Evolutionary conservation across 2,797 vertebrate genomes (phyloP).

Genomic region (Nyctalus aviator): DNA sequence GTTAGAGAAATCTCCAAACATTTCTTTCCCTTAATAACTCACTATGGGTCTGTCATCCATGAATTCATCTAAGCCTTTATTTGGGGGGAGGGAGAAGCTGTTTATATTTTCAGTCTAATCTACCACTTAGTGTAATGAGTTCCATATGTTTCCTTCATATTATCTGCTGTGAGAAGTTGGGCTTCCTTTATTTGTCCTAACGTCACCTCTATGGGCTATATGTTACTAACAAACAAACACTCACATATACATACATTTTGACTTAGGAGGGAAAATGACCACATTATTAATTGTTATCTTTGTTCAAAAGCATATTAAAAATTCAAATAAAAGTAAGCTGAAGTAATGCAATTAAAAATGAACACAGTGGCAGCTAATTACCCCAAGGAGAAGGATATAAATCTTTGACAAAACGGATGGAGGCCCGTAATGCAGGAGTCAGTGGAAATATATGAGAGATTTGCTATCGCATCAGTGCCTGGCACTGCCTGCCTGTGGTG

Average conservation of each 20-base stretch:
- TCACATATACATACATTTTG: background rate
- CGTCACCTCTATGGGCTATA: slow-evolving; percentile 65
- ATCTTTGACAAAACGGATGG: slow-evolving; percentile 55
- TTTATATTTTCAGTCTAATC: slow-evolving; percentile 78
- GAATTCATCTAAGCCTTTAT: slow-evolving; percentile 73
- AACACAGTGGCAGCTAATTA: slow-evolving; percentile 64
- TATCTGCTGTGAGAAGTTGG: slow-evolving; percentile 75
- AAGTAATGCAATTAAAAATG: slow-evolving; percentile 56
- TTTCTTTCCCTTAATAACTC: slow-evolving; percentile 62
- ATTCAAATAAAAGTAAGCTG: slow-evolving; percentile 80
- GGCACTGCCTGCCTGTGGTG: slow-evolving; percentile 45
- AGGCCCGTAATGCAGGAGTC: background rate
- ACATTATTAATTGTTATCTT: slow-evolving; percentile 64
- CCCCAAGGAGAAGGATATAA: slow-evolving; percentile 64
- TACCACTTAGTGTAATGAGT: slow-evolving; percentile 70
- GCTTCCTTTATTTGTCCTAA: slow-evolving; percentile 77
- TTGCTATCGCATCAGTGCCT: slow-evolving; percentile 5
- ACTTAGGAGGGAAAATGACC: slow-evolving; percentile 65
- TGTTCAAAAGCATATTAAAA: slow-evolving; percentile 74
- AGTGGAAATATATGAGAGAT: slow-evolving; percentile 37
- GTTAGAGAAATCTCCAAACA: slow-evolving; percentile 57
- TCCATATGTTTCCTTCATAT: slow-evolving; percentile 80
- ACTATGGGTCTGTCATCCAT: slow-evolving; percentile 48
- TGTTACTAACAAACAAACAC: slow-evolving; percentile 18
- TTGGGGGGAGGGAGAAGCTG: slow-evolving; percentile 61